Percentiles rank a stretch among this genome's conserved stretches.
Conservation (phyloP, 1,140 invertebrate genomes). For the Planococcus citri region DNA sequence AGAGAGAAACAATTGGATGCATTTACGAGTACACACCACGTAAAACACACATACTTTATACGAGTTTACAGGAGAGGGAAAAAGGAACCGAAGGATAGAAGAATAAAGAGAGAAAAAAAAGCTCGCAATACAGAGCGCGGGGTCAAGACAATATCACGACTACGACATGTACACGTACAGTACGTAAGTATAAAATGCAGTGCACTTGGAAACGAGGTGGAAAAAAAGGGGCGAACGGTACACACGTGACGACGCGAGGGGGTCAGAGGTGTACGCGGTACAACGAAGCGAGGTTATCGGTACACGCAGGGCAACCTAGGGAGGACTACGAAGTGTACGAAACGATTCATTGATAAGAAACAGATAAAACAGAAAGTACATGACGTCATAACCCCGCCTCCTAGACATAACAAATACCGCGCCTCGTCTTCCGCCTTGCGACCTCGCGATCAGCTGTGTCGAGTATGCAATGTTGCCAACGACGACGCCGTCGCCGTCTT, state of each 20-base stretch:
- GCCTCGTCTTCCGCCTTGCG: not conserved
- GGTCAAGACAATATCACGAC: not conserved
- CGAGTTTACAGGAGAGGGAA: too few species aligned
- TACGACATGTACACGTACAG: too few species aligned
- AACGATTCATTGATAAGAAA: conserved; percentile 20
- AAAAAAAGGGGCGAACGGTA: too few species aligned
- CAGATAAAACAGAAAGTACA: conserved; percentile 18
- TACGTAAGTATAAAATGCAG: not conserved
- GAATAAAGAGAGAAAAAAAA: too few species aligned
- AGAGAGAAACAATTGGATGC: too few species aligned
- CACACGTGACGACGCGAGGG: not conserved
- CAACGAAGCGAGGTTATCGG: not conserved
- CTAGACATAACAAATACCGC: conserved; percentile 14
- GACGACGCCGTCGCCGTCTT: conserved; percentile 1
- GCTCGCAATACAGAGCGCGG: too few species aligned
- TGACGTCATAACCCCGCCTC: conserved; percentile 17
- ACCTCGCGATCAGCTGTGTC: conserved; percentile 12
- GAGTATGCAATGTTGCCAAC: not conserved
- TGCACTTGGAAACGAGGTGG: not conserved
- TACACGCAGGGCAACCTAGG: not conserved
- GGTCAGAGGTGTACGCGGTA: not conserved
- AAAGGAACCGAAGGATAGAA: too few species aligned
- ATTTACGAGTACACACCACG: too few species aligned
- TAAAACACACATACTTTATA: too few species aligned
- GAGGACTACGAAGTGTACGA: not conserved